Evolutionary conservation across 1,140 invertebrate species (phyloP).

Genomic region (Cataglyphis hispanica): DNA sequence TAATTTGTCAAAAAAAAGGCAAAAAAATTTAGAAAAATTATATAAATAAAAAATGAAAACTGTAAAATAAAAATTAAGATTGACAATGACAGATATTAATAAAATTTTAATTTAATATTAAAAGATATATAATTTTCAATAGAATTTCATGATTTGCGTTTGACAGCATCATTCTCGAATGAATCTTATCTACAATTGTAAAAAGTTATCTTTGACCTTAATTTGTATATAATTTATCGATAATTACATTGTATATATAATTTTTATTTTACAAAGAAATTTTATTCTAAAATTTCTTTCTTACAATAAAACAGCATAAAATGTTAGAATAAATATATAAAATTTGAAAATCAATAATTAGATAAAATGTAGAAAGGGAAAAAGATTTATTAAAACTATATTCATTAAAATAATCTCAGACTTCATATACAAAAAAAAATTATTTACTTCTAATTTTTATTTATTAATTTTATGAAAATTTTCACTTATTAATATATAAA

Average conservation of each 20-base stretch:
- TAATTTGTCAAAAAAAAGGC: background rate
- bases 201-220: conserved; percentile 40
- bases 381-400: background rate
- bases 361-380: background rate
- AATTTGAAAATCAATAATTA: background rate
- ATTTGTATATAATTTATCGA: background rate
- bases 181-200: conserved; percentile 11
- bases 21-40: background rate
- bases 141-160: background rate
- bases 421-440: background rate
- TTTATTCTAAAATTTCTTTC: background rate
- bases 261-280: background rate
- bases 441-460: background rate
- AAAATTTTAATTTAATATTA: conserved; percentile 1
- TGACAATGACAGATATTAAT: background rate
- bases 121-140: background rate
- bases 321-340: background rate
- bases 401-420: background rate
- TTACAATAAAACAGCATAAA: background rate
- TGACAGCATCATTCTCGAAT: background rate
- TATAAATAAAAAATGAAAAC: background rate
- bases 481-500: no score
- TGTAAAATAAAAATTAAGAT: background rate
- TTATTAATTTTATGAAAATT: background rate
- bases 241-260: background rate